Evolutionary conservation across 2,113 vertebrate genomes (phyloP), one percentile per base, ranked within the genome.

Genomic region (Prinia subflava): DNA sequence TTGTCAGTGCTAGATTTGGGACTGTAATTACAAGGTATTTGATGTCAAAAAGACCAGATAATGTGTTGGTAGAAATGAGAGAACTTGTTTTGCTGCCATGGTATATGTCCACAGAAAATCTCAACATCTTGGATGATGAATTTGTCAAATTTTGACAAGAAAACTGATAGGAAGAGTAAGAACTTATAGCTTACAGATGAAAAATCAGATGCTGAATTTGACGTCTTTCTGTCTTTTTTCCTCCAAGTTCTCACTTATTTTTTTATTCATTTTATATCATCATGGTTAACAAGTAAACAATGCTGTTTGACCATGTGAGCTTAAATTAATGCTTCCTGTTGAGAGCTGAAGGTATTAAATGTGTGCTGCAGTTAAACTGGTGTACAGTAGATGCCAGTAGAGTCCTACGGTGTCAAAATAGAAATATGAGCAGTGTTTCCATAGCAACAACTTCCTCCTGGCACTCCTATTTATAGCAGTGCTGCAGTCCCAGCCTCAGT

Each of bases 371-470:
- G 87, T 98, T 96, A 95, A 96, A 67, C 23, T 37, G 92, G 86
- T 93, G 92, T 84, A 89, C 98, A 96, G 98, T 95, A 98, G 98
- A 93, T 98, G 98, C 96, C 98, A 98, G 98, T 92, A 98, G 97
- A 97, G 98, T 49, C 94, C 97, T 92, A 80, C n/a, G 8, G 53
- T 96, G 90, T 86, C 67, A 97, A 97, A 97, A 95, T 94, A 95
- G 95, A 89, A 94, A 68, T 70, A 64, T 46, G 91, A 73, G 50
- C 79, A 85, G 49, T 41, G 96, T 89, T 97, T 88, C 90, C 95
- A 97, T 97, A 95, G 96, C 97, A 97, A 97, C 97, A 94, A 87
- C 94, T 97, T 97, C 96, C 95, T 98, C 87, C 94, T 97, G 90
- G 96, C 69, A 52, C 70, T 92, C 65, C 97, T 97, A 97, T 97